Evolutionary conservation across 2,888 invertebrate genomes (phyloP).

Genomic region (Drosophila pseudotakahashii): DNA sequence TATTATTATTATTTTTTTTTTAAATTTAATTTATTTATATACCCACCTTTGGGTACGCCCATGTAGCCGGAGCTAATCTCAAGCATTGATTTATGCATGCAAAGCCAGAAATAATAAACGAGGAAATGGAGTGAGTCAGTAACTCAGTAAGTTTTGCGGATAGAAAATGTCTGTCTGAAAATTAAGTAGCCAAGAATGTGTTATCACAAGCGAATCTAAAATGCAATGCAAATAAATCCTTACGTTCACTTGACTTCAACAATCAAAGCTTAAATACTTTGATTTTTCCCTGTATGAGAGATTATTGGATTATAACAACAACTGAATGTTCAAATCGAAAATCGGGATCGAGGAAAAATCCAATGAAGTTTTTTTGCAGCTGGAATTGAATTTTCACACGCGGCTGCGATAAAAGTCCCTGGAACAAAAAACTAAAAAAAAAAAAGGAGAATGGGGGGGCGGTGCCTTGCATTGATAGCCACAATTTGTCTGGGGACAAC

Average conservation of each 20-base stretch:
- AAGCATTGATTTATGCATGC: conserved; percentile 64
- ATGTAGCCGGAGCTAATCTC: conserved; percentile 24
- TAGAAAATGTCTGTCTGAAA: conserved; percentile 8
- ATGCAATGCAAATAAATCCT: conserved; percentile 2
- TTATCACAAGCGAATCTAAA: conserved; percentile 1
- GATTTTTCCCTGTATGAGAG: neutral
- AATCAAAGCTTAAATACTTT: neutral
- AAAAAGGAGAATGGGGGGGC: conserved; percentile 1
- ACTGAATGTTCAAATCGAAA: conserved; percentile 9
- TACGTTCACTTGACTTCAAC: neutral
- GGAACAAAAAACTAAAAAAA: neutral
- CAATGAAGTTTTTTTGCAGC: neutral
- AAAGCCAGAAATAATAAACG: conserved; percentile 46
- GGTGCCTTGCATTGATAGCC: conserved; percentile 22
- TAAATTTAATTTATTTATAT: neutral
- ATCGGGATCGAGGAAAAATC: neutral
- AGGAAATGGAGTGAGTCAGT: conserved; percentile 57
- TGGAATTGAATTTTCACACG: conserved; percentile 35
- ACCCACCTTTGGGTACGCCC: conserved; percentile 6
- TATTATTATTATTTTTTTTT: no score
- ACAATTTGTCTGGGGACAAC: conserved; percentile 31
- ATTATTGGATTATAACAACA: conserved; percentile 3
- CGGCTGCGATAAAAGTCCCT: conserved; percentile 9
- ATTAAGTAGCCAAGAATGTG: conserved; percentile 9
- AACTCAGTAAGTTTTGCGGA: conserved; percentile 22